A percentile compares a stretch with the other conserved stretches of the same genome.
Conservation (phyloP, 2,797 vertebrate species). For the Sparidentex hasta region DNA sequence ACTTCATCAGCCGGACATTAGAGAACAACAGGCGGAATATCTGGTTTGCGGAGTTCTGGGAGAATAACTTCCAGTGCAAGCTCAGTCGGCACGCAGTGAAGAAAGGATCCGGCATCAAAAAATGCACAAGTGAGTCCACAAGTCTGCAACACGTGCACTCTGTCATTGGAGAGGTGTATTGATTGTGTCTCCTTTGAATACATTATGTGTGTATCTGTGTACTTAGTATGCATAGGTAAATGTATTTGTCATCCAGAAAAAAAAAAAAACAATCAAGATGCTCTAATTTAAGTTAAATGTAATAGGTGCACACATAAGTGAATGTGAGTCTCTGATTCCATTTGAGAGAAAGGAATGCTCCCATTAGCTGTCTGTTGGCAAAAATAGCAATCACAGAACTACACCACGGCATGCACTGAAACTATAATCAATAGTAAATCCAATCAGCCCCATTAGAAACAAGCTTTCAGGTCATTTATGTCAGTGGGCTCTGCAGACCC, state of each 20-base stretch:
- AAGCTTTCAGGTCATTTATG: conserved; percentile 67
- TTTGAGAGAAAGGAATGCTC: conserved; percentile 53
- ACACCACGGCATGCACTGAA: conserved; percentile 48
- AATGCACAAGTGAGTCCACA: conserved; percentile 94
- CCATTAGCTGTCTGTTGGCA: conserved; percentile 38
- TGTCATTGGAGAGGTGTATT: conserved; percentile 43
- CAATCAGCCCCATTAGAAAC: conserved; percentile 70
- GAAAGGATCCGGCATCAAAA: conserved; percentile 94
- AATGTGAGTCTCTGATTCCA: conserved; percentile 54
- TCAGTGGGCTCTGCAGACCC: conserved; percentile 42
- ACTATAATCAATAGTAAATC: conserved; percentile 77
- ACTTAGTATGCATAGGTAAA: conserved; percentile 19
- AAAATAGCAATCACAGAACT: conserved; percentile 65
- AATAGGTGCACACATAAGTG: conserved; percentile 52
- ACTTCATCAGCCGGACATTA: conserved; percentile 94
- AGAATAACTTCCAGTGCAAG: conserved; percentile 98
- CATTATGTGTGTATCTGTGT: conserved; percentile 3
- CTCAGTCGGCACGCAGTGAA: conserved; percentile 93
- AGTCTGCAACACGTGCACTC: conserved; percentile 12
- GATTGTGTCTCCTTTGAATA: conserved; percentile 41
- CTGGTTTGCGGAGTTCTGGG: conserved; percentile 98
- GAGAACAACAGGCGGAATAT: conserved; percentile 97
- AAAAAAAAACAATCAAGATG: conserved; percentile 36
- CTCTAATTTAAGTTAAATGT: conserved; percentile 52
- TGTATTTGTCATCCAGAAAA: conserved; percentile 35